Base-by-base conservation (phyloP, 1,140 invertebrate species). In the Pseudomyrmex pallidus region DNA sequence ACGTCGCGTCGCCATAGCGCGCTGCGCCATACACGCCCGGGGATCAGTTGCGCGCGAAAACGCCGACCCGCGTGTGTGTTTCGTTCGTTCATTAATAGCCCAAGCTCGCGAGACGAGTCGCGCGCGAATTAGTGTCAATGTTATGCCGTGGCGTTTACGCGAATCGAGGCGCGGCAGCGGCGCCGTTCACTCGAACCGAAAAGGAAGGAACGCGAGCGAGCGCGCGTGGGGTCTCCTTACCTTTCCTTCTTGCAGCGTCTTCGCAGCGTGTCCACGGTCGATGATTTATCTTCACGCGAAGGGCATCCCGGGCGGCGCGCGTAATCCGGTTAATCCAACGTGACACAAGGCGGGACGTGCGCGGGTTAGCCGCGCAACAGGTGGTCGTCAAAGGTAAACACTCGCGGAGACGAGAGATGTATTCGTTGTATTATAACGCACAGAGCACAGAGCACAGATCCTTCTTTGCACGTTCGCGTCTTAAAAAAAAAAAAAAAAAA, bases 281-380 rank as follows among this genome's bases (percentile, higher is more conserved):
- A 82, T 84, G 80, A 85, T 88, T 87, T 91, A 91, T 91, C 90
- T 86, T 61, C 85, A 64, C 80, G 85, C 73, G 83, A 78, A 84
- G 83, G 77, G 83, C 90, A 90, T 91, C 74, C 88, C 88, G 72
- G 64, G n/a, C 35, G 66, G 67, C 70, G 78, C 84, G 72, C 80
- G 85, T 91, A 92, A 92, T 92, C 91, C 89, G 88, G 84, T 85
- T 92, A 93, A 92, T 92, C 91, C 92, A 93, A 91, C 73, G 86
- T 90, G 84, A 90, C 90, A 92, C 91, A 89, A 88, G 86, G 82
- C 7, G 73, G 82, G 62, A 56, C 84, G 82, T 48, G 77, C 59
- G 72, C 62, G 48, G 74, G 15, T 85, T 82, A 73, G 48, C 59
- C 77, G 87, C 85, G 87, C 85, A 90, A 91, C 91, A 92, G 76